Evolutionary conservation across 2,113 vertebrate species (phyloP).

Genomic region (Agapornis roseicollis): DNA sequence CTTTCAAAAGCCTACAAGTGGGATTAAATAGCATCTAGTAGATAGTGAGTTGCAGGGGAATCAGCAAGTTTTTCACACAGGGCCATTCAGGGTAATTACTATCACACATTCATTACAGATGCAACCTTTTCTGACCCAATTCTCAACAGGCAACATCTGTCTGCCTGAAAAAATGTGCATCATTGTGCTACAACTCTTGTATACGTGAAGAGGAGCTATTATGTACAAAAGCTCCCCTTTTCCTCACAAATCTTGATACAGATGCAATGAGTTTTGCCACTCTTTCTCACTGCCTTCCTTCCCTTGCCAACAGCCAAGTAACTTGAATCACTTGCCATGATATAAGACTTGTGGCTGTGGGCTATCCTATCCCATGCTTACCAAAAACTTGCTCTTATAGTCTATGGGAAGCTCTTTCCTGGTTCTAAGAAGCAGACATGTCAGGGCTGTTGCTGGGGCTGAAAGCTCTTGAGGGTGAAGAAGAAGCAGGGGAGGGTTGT

Average conservation of each 20-base stretch:
- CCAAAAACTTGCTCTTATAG: neutral
- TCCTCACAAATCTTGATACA: neutral
- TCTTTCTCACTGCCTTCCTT: neutral
- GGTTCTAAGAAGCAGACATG: neutral
- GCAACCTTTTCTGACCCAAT: constrained; percentile 40
- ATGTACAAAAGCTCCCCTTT: neutral
- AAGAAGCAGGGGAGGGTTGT: neutral
- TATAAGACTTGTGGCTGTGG: neutral
- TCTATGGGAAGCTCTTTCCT: neutral
- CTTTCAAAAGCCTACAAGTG: neutral
- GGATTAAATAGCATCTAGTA: neutral
- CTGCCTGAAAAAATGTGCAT: constrained; percentile 5
- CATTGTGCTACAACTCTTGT: neutral
- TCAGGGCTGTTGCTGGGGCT: neutral
- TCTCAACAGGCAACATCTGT: constrained; percentile 43
- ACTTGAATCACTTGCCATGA: neutral
- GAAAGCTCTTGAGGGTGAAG: neutral
- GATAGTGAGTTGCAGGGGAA: neutral
- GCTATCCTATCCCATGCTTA: neutral
- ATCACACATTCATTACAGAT: constrained; percentile 28
- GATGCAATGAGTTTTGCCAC: neutral
- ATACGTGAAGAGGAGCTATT: neutral
- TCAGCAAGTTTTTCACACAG: constrained; percentile 18
- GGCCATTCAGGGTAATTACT: constrained; percentile 35
- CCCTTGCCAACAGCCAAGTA: neutral